Evolutionary conservation across 2,797 vertebrate genomes (phyloP).

Genomic region (Lacerta viridis): DNA sequence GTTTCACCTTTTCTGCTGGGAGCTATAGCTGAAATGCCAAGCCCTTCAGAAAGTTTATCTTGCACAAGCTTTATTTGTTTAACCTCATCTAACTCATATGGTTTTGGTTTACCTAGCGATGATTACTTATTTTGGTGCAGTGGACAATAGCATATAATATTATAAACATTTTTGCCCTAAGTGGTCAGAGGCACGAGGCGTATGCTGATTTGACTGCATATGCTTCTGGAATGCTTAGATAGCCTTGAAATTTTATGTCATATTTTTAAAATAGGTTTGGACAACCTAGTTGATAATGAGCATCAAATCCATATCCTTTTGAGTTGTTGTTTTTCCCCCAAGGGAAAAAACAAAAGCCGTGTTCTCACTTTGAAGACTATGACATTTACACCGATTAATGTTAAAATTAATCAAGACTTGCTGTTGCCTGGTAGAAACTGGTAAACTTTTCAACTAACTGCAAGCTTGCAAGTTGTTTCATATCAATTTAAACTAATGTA

Average conservation of each 20-base stretch:
- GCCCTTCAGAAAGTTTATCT: conserved; percentile 11
- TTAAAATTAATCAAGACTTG: background rate
- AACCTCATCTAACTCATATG: background rate
- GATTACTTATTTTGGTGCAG: background rate
- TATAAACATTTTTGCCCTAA: conserved; percentile 4
- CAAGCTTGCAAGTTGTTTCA: conserved; percentile 12
- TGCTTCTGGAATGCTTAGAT: conserved; percentile 3
- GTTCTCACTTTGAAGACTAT: conserved; percentile 9
- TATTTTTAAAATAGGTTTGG: conserved; percentile 14
- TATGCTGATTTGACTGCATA: background rate
- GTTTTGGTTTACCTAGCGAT: background rate
- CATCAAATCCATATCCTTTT: background rate
- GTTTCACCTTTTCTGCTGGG: background rate
- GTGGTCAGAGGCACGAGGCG: background rate
- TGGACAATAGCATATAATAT: conserved; percentile 4
- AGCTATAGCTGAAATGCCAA: background rate
- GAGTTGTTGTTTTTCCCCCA: background rate
- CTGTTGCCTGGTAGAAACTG: background rate
- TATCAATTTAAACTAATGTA: conserved; percentile 1
- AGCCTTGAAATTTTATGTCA: background rate
- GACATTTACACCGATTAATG: conserved; percentile 15
- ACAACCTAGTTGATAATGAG: background rate
- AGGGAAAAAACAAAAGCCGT: background rate
- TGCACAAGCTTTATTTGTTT: background rate
- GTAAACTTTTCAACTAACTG: conserved; percentile 22